Percentiles rank a stretch among this genome's conserved stretches.
Conservation (phyloP, 1,140 invertebrate genomes). For the Antheraea mylitta region DNA sequence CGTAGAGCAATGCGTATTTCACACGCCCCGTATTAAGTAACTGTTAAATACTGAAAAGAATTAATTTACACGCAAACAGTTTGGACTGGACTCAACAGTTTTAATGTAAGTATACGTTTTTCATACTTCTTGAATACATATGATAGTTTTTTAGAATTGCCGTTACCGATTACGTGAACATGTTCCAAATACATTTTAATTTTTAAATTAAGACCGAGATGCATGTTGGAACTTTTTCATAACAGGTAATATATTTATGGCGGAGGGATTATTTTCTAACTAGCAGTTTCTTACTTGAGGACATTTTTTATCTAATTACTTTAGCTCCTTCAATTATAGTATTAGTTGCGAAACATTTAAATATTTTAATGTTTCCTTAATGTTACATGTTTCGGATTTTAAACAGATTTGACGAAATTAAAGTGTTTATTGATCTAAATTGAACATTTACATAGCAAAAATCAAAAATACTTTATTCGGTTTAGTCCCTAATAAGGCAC, state of each 20-base stretch:
- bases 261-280: background rate
- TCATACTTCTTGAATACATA: background rate
- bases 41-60: conserved; percentile 46
- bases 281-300: background rate
- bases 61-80: conserved; percentile 47
- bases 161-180: background rate
- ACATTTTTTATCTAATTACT: background rate
- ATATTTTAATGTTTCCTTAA: background rate
- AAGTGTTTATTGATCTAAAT: too few species aligned
- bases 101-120: conserved; percentile 37
- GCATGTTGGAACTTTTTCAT: too few species aligned
- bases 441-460: background rate
- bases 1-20: conserved; percentile 33
- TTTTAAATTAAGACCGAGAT: too few species aligned
- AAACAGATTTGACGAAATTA: too few species aligned
- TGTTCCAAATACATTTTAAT: background rate
- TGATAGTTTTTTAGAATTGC: background rate
- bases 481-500: too few species aligned
- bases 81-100: conserved; percentile 26
- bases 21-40: conserved; percentile 44
- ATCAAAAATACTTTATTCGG: too few species aligned
- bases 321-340: background rate
- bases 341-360: background rate
- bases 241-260: background rate
- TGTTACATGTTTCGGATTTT: background rate